Evolutionary conservation across 2,113 vertebrate genomes (phyloP).

Genomic region (Ornithorhynchus anatinus): DNA sequence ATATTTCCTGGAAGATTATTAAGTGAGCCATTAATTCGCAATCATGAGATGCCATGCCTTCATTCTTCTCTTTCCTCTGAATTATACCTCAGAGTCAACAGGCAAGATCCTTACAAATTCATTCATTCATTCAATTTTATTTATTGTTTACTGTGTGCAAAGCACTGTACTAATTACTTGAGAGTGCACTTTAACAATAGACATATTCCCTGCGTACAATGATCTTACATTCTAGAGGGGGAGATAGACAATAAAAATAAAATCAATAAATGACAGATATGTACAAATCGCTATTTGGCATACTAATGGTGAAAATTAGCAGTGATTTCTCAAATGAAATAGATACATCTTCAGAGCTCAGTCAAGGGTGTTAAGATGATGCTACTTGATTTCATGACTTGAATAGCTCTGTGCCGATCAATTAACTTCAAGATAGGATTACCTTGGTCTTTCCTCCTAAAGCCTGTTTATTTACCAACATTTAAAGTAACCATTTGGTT

Average conservation of each 20-base stretch:
- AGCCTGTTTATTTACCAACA: not conserved
- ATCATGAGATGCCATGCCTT: not conserved
- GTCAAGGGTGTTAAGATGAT: not conserved
- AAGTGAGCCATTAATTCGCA: not conserved
- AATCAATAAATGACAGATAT: too few relatives aligned
- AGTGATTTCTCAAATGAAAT: conserved; percentile 10
- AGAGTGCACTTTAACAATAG: too few relatives aligned
- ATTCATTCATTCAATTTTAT: too few relatives aligned
- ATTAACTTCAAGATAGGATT: not conserved
- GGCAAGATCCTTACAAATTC: not conserved
- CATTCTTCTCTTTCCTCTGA: not conserved
- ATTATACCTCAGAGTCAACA: not conserved
- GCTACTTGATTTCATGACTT: not conserved
- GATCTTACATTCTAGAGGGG: too few relatives aligned
- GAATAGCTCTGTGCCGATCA: not conserved
- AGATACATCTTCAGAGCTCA: not conserved
- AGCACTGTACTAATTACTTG: too few relatives aligned
- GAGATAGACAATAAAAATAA: too few relatives aligned
- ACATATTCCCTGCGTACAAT: too few relatives aligned
- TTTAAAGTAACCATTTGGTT: not conserved
- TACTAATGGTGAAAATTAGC: conserved; percentile 15
- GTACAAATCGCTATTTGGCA: not conserved
- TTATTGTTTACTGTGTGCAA: too few relatives aligned
- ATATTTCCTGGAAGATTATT: too few relatives aligned
- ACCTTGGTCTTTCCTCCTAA: not conserved